phyloP scores from a whole-genome alignment of 2,888 invertebrate genomes.

The Ophioninae sp. region DNA sequence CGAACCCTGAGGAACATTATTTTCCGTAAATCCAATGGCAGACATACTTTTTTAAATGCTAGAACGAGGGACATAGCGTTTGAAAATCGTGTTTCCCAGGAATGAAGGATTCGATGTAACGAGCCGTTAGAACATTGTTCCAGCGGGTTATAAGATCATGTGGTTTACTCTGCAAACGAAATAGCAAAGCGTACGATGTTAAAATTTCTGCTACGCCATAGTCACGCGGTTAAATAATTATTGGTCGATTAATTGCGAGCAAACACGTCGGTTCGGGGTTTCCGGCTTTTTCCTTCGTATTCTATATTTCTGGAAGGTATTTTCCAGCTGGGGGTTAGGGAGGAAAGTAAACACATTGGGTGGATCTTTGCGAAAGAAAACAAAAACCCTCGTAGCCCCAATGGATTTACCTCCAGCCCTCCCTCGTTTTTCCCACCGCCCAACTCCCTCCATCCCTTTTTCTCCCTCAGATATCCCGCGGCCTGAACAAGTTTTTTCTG shows the following conservation, averaged over 20 bases:
- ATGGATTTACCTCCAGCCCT: constrained; percentile 6
- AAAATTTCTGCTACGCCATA: constrained; percentile 2
- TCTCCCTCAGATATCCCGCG: neutral
- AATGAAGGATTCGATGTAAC: neutral
- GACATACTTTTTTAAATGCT: neutral
- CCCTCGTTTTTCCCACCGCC: constrained; percentile 2
- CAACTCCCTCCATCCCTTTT: constrained; percentile 14
- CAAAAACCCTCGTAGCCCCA: constrained; percentile 47
- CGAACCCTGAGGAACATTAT: neutral
- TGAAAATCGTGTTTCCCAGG: neutral
- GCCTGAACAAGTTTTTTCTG: constrained; percentile 27
- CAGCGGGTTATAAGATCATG: neutral
- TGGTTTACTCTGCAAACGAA: neutral
- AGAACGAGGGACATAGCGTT: neutral
- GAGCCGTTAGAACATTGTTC: neutral
- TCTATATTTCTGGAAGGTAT: constrained; percentile 2
- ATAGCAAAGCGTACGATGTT: neutral
- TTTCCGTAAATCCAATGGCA: neutral
- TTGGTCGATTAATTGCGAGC: constrained; percentile 47
- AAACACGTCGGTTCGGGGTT: constrained; percentile 37
- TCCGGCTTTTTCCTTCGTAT: constrained; percentile 2
- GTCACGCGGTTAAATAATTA: constrained; percentile 44
- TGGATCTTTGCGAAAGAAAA: constrained; percentile 46
- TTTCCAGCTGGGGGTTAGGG: neutral
- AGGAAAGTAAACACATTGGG: constrained; percentile 23